Evolutionary conservation across 2,797 vertebrate species (phyloP), one percentile per base, ranked within the genome.

Genomic region (Gymnothorax javanicus): DNA sequence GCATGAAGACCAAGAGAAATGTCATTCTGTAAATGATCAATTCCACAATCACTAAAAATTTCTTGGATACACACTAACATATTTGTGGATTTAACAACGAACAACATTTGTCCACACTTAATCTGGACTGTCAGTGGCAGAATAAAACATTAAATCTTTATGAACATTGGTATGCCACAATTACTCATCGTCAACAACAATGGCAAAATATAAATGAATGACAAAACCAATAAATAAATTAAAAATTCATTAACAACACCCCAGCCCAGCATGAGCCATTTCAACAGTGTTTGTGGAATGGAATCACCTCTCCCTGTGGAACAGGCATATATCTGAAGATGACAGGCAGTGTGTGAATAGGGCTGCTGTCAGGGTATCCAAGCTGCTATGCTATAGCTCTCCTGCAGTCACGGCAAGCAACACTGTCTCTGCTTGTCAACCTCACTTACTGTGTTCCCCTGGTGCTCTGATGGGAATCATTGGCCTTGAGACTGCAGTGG

Each of bases 221-320:
- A 43, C 33, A 43, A 43, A 43, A 43, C 17, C 33, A 43, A 59
- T 33, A 86, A 27, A 83, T 12, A 57, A 15, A 50, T 58, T 54
- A 84, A 56, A 52, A 86, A 59, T 60, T 9, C 27, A 81, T 81
- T 86, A 43, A 43, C 25, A 52, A 84, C 56, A 79, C 33, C 33
- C 33, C 33, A 43, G 33, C 33, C 33, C 33, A 2, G 33, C 33
- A 43, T 2, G 2, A 43, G 33, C 33, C 33, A 43, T 43, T 43
- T 43, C 33, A 43, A 43, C 33, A 43, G 33, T 43, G 33, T 43
- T 43, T 43, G 33, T 43, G 33, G 33, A 43, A 43, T 43, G 33
- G 33, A 43, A 79, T 69, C 67, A 7, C 69, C 69, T 9, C 4
- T 33, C 69, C 69, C 69, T 0, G 17, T 33, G 69, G 25, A 0